Evolutionary conservation across 1,140 invertebrate genomes (phyloP).

Genomic region (Drosophila littoralis): DNA sequence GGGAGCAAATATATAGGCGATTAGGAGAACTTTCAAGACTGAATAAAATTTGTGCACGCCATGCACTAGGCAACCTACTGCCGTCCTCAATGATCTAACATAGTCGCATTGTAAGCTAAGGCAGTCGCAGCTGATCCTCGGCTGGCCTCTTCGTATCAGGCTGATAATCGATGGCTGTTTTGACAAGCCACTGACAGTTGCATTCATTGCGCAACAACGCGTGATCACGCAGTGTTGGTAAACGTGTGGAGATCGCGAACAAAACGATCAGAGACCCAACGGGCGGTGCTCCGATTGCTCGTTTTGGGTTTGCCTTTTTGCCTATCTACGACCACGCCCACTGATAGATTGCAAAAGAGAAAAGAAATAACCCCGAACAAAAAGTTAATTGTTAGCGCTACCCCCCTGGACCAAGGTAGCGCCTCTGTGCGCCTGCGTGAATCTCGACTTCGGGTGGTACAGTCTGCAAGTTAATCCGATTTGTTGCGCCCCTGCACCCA

Average conservation of each 20-base stretch:
- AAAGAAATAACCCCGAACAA: constrained; percentile 52
- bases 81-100: constrained; percentile 2
- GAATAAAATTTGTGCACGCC: background rate
- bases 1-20: constrained; percentile 11
- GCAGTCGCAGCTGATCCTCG: constrained; percentile 38
- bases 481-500: constrained; percentile 63
- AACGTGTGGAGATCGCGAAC: constrained; percentile 35
- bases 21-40: background rate
- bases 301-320: constrained; percentile 33
- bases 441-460: constrained; percentile 56
- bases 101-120: constrained; percentile 19
- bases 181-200: constrained; percentile 64
- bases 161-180: constrained; percentile 54
- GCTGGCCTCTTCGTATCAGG: constrained; percentile 25
- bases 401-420: constrained; percentile 29
- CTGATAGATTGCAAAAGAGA: constrained; percentile 8
- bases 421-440: constrained; percentile 66
- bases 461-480: constrained; percentile 79
- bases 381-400: constrained; percentile 75
- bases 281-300: constrained; percentile 31
- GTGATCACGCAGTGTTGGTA: constrained; percentile 54
- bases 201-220: background rate
- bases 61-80: background rate
- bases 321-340: constrained; percentile 40
- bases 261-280: constrained; percentile 21